A percentile compares a stretch with the other conserved stretches of the same genome.
Conservation (phyloP, 2,113 vertebrate species). For the Sorex araneus region DNA sequence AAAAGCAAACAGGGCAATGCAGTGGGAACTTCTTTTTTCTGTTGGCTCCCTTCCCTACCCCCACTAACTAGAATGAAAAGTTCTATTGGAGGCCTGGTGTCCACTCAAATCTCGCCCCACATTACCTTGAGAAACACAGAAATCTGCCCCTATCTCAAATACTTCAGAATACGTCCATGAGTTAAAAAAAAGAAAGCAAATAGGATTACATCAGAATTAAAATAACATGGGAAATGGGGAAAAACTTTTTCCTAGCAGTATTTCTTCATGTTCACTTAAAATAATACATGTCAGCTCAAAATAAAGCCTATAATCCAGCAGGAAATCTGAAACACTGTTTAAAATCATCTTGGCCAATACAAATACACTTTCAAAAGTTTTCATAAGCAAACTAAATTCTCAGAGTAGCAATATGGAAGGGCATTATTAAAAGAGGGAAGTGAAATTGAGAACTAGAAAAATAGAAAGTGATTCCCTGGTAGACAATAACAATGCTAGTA, state of each 20-base stretch:
- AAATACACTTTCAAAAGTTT: conserved; percentile 23
- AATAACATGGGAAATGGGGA: conserved; percentile 56
- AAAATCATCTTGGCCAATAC: conserved; percentile 16
- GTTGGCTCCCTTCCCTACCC: neutral
- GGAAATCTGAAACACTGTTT: neutral
- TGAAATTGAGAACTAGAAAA: neutral
- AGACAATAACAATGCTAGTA: conserved; percentile 26
- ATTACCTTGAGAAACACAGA: conserved; percentile 55
- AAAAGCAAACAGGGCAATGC: conserved; percentile 53
- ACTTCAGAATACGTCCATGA: conserved; percentile 52
- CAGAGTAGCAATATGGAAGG: neutral
- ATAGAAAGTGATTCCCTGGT: neutral
- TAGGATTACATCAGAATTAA: conserved; percentile 66
- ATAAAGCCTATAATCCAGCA: conserved; percentile 5
- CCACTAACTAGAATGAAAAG: neutral
- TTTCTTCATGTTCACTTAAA: conserved; percentile 62
- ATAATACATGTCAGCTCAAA: conserved; percentile 6
- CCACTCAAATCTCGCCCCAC: conserved; percentile 7
- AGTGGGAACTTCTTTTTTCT: neutral
- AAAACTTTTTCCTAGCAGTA: conserved; percentile 22
- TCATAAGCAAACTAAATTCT: neutral
- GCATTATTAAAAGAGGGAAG: conserved; percentile 9
- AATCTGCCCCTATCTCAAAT: conserved; percentile 46
- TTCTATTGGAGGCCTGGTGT: conserved; percentile 41
- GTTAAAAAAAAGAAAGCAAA: conserved; percentile 45